Conservation (phyloP, 2,113 vertebrate species). For the Pandion haliaetus region DNA sequence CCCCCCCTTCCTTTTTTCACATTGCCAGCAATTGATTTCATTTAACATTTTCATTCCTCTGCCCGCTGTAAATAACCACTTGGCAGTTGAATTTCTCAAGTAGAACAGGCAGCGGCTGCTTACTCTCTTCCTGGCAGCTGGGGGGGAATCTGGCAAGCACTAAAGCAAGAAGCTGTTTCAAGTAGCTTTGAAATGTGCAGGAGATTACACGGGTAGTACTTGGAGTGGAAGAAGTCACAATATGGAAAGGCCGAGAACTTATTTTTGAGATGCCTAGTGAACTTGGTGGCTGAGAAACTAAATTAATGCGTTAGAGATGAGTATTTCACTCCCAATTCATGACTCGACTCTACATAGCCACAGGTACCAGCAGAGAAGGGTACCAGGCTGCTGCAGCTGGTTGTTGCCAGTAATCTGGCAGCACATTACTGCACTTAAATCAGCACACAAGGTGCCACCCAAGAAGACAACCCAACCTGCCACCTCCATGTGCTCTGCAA, state of each 20-base stretch:
- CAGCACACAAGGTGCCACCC: neutral
- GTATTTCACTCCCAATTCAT: neutral
- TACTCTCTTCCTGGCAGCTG: slow-evolving; percentile 63
- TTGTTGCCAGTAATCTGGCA: neutral
- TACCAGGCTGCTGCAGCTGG: neutral
- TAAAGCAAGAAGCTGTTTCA: slow-evolving; percentile 60
- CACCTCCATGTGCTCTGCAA: neutral
- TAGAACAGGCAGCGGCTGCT: slow-evolving; percentile 63
- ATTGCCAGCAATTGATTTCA: slow-evolving; percentile 65
- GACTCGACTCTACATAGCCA: neutral
- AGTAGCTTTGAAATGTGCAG: slow-evolving; percentile 40
- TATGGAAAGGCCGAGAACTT: neutral
- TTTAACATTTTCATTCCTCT: slow-evolving; percentile 70
- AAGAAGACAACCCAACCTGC: neutral
- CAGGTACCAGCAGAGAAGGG: neutral
- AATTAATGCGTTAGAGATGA: neutral
- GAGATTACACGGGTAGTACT: slow-evolving; percentile 27
- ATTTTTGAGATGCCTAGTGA: neutral
- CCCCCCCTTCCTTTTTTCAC: slow-evolving; percentile 1
- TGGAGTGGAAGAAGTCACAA: slow-evolving; percentile 37
- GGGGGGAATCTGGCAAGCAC: slow-evolving; percentile 54
- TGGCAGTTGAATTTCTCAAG: slow-evolving; percentile 63
- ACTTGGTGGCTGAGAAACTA: neutral
- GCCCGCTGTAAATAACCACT: slow-evolving; percentile 64
- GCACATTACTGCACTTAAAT: neutral